These are phyloP conservation scores for Sitophilus oryzae DNA, from an alignment of 1,140 invertebrate genomes.

Conservation along the genomic window DNA sequence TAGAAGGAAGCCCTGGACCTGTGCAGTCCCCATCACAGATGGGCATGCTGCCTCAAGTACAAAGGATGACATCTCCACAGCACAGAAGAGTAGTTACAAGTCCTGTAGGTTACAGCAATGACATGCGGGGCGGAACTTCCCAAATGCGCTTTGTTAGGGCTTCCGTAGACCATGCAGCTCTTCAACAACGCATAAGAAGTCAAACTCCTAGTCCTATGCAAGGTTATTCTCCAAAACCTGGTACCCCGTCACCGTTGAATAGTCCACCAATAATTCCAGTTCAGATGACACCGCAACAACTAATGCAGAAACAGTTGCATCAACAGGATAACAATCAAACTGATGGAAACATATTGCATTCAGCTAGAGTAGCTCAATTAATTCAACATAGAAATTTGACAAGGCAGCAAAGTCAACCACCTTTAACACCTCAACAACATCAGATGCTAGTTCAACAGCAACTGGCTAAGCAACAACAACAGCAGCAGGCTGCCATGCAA, in stretches of 20 bases:
- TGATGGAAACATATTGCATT: slow-evolving; percentile 30
- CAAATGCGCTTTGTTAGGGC: slow-evolving; percentile 40
- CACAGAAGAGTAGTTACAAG: slow-evolving; percentile 51
- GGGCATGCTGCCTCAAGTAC: slow-evolving; percentile 44
- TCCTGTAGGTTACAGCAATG: slow-evolving; percentile 47
- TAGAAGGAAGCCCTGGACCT: slow-evolving; percentile 41
- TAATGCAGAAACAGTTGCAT: slow-evolving; percentile 40
- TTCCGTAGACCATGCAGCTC: slow-evolving; percentile 28
- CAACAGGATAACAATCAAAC: slow-evolving; percentile 33
- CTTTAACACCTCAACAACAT: slow-evolving; percentile 49
- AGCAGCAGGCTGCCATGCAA: slow-evolving; percentile 50
- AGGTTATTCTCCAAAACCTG: slow-evolving; percentile 38
- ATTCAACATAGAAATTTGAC: slow-evolving; percentile 46
- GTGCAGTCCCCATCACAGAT: slow-evolving; percentile 42
- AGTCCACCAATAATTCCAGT: slow-evolving; percentile 39
- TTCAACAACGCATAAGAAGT: slow-evolving; percentile 30
- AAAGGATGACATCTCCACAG: slow-evolving; percentile 54
- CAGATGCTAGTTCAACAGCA: slow-evolving; percentile 50
- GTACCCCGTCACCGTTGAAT: slow-evolving; percentile 39
- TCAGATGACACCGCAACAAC: slow-evolving; percentile 38
- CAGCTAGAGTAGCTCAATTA: slow-evolving; percentile 41
- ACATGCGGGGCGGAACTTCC: slow-evolving; percentile 42
- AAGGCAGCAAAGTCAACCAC: slow-evolving; percentile 42
- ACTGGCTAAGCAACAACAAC: slow-evolving; percentile 51
- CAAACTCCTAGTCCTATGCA: slow-evolving; percentile 31